phyloP scores from a whole-genome alignment of 2,113 vertebrate genomes.

The Connochaetes taurinus region DNA sequence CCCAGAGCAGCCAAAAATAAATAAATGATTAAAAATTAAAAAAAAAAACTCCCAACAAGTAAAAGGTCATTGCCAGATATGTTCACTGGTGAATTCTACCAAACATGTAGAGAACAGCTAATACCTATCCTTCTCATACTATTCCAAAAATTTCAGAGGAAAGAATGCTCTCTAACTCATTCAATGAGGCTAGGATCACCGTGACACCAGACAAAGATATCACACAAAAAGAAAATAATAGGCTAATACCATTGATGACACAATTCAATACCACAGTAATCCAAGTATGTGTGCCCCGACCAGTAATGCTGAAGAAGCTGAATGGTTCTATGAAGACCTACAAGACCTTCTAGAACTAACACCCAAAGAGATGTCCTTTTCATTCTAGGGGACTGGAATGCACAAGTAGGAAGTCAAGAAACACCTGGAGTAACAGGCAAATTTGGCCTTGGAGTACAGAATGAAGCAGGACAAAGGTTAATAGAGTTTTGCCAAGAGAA shows the following conservation, averaged over 20 bases:
- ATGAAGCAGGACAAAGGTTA: neutral
- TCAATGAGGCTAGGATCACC: neutral
- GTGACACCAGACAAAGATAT: neutral
- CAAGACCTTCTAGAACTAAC: neutral
- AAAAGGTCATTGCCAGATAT: neutral
- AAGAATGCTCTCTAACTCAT: neutral
- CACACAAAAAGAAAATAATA: neutral
- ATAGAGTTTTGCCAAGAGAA: neutral
- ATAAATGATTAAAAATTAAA: neutral
- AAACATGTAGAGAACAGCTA: neutral
- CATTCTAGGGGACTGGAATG: neutral
- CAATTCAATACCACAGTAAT: neutral
- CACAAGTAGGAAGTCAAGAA: neutral
- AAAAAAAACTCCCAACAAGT: neutral
- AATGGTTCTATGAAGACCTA: neutral
- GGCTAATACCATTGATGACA: neutral
- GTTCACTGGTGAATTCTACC: neutral
- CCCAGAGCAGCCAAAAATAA: neutral
- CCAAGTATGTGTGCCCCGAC: fast-evolving
- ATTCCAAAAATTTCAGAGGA: neutral
- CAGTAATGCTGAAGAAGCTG: neutral
- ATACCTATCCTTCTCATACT: neutral
- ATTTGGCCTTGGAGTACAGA: neutral
- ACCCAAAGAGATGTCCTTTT: neutral
- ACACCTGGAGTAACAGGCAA: neutral